Percentiles rank a stretch among this genome's conserved stretches.
Conservation (phyloP, 1,140 invertebrate genomes). For the Aphaenogaster floridana region DNA sequence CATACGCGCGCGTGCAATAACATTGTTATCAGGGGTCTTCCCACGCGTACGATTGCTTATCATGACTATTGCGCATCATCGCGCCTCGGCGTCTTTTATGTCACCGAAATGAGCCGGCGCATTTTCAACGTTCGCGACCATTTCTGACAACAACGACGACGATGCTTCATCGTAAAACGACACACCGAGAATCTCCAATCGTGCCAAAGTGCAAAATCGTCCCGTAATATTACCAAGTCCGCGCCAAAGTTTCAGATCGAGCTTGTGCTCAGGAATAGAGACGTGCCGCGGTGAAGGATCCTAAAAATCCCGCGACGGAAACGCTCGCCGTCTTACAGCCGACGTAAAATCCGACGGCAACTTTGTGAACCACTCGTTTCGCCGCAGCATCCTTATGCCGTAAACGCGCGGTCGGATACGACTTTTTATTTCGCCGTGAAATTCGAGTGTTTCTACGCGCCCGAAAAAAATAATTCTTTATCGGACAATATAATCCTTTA, state of each 20-base stretch:
- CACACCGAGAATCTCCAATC: constrained; percentile 17
- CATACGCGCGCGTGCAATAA: constrained; percentile 52
- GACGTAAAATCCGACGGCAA: constrained; percentile 34
- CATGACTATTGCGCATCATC: constrained; percentile 43
- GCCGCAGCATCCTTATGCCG: constrained; percentile 29
- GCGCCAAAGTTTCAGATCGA: constrained; percentile 35
- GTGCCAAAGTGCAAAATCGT: constrained; percentile 7
- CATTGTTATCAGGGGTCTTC: constrained; percentile 65
- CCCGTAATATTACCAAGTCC: constrained; percentile 1
- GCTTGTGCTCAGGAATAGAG: not conserved
- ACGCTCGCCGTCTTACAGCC: constrained; percentile 25
- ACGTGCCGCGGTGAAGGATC: constrained; percentile 37
- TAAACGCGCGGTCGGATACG: constrained; percentile 24
- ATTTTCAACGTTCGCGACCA: constrained; percentile 45
- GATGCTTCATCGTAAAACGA: constrained; percentile 34
- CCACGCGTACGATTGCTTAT: constrained; percentile 69
- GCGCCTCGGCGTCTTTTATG: constrained; percentile 59
- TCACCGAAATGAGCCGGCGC: constrained; percentile 50
- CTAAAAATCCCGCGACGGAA: constrained; percentile 32
- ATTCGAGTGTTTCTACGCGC: not conserved
- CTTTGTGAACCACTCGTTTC: constrained; percentile 38
- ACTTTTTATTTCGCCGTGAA: constrained; percentile 35
- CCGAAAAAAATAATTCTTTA: constrained; percentile 28
- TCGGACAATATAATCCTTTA: constrained; percentile 12
- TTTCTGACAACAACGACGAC: not conserved